Conservation (phyloP, 2,888 invertebrate species). For the Hemithea aestivaria region DNA sequence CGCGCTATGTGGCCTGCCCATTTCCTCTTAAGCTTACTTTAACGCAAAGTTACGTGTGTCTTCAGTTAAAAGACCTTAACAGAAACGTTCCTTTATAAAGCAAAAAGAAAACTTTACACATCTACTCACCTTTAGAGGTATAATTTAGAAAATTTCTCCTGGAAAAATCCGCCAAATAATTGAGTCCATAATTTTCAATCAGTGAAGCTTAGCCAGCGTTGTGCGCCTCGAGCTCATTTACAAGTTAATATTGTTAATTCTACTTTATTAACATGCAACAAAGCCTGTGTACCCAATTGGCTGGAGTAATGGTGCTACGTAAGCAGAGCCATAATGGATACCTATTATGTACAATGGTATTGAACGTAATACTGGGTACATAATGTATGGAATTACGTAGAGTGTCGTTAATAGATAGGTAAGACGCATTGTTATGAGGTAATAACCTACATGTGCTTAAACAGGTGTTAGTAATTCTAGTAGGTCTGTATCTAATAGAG, state of each 20-base stretch:
- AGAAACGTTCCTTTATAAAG: too few relatives aligned
- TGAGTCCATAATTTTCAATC: conserved; percentile 16
- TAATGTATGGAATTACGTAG: conserved; percentile 6
- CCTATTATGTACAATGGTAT: conserved; percentile 16
- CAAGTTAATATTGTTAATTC: conserved; percentile 18
- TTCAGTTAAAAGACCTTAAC: too few relatives aligned
- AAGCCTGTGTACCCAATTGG: conserved; percentile 21
- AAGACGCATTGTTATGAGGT: too few relatives aligned
- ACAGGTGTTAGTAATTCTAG: too few relatives aligned
- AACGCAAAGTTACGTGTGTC: too few relatives aligned
- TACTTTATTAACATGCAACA: conserved; percentile 22
- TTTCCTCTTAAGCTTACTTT: too few relatives aligned
- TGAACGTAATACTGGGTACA: not conserved
- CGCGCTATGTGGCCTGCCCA: too few relatives aligned
- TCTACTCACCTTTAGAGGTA: too few relatives aligned
- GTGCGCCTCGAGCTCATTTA: conserved; percentile 12
- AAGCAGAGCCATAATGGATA: conserved; percentile 33
- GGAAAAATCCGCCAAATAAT: conserved; percentile 11
- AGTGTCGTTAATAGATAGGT: too few relatives aligned
- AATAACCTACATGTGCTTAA: too few relatives aligned
- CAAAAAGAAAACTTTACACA: conserved; percentile 3
- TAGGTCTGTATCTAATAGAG: too few relatives aligned
- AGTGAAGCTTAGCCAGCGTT: conserved; percentile 12
- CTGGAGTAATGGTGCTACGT: conserved; percentile 20
- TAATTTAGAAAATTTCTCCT: too few relatives aligned